phyloP scores from a whole-genome alignment of 2,797 vertebrate genomes.

The Bryconaethiops microstoma region DNA sequence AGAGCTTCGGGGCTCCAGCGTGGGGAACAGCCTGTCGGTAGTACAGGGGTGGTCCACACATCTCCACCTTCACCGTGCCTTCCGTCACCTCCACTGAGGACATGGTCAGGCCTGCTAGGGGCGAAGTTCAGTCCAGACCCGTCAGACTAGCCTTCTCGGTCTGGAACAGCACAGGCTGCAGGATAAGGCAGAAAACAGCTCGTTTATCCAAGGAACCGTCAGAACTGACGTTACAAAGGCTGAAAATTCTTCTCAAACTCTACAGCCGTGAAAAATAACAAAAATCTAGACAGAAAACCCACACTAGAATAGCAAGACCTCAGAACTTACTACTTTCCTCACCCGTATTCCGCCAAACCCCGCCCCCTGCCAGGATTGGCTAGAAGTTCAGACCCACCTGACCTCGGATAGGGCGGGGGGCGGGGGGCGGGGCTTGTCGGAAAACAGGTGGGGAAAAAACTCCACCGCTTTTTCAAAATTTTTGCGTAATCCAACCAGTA shows the following conservation, averaged over 20 bases:
- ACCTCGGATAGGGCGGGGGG: too few species aligned
- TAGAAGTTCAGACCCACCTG: not conserved
- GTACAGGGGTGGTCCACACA: conserved; percentile 81
- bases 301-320: too few species aligned
- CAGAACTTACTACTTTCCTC: not conserved
- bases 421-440: too few species aligned
- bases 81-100: conserved; percentile 71
- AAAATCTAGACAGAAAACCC: too few species aligned
- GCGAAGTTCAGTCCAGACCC: not conserved
- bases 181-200: too few species aligned
- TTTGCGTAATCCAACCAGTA: too few species aligned
- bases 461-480: too few species aligned
- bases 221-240: too few species aligned
- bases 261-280: too few species aligned
- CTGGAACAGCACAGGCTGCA: not conserved
- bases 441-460: too few species aligned
- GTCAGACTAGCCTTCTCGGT: not conserved
- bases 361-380: not conserved
- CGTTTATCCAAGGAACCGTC: too few species aligned
- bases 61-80: conserved; percentile 73
- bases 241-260: too few species aligned
- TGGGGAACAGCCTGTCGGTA: conserved; percentile 80
- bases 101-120: conserved; percentile 76
- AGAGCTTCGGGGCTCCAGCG: conserved; percentile 60
- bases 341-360: not conserved